Conservation (phyloP, 2,797 vertebrate genomes). For the Menidia menidia region DNA sequence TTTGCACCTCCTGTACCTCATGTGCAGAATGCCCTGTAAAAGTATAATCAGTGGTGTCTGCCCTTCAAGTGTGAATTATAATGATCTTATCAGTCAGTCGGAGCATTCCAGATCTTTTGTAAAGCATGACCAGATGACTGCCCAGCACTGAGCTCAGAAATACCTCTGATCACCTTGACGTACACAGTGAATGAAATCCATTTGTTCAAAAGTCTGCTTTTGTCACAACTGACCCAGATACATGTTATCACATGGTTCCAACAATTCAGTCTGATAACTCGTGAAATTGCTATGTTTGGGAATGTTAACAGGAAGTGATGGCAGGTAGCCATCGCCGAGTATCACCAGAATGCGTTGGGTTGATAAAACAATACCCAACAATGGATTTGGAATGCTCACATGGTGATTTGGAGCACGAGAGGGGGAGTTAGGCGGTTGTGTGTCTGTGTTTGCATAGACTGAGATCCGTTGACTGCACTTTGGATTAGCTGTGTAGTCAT, state of each 20-base stretch:
- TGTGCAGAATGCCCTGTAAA: background rate
- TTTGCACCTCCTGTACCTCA: conserved; percentile 15
- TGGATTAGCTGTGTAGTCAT: conserved; percentile 64
- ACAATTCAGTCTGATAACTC: conserved; percentile 31
- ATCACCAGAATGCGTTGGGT: conserved; percentile 29
- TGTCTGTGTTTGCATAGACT: conserved; percentile 11
- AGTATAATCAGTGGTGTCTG: conserved; percentile 43
- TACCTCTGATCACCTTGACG: conserved; percentile 58
- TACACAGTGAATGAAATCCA: conserved; percentile 49
- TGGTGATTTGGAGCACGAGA: conserved; percentile 34
- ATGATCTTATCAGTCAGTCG: conserved; percentile 38
- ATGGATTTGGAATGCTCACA: conserved; percentile 30
- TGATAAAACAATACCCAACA: conserved; percentile 49
- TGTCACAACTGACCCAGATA: conserved; percentile 41
- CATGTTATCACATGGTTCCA: conserved; percentile 42
- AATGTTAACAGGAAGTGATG: conserved; percentile 18
- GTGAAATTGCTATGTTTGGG: conserved; percentile 46
- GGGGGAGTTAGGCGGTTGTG: conserved; percentile 28
- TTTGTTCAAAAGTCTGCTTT: conserved; percentile 46
- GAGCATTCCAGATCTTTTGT: conserved; percentile 24
- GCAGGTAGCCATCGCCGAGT: conserved; percentile 9
- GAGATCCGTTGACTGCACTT: conserved; percentile 44
- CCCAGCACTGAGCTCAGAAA: conserved; percentile 36
- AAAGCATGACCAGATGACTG: conserved; percentile 51
- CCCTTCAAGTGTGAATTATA: conserved; percentile 45